These are phyloP conservation scores for Rhinoderma darwinii DNA, from an alignment of 2,113 vertebrate genomes.

Conservation along the genomic window DNA sequence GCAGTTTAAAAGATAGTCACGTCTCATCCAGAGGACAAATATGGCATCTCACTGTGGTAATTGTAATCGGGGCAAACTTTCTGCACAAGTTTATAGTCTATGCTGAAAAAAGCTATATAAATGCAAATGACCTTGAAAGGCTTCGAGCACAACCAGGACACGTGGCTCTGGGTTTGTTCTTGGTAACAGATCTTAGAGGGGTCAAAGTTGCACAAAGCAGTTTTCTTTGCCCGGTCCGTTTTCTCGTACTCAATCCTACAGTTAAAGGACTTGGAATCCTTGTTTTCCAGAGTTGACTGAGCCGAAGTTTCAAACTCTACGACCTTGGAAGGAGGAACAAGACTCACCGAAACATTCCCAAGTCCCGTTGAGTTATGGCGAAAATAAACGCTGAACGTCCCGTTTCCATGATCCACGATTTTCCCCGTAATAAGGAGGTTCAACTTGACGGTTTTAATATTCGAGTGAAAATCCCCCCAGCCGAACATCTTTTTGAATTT, in stretches of 20 bases:
- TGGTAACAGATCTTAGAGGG: conserved; percentile 95
- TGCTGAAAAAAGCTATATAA: conserved; percentile 98
- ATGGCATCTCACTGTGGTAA: conserved; percentile 97
- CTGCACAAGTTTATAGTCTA: conserved; percentile 99
- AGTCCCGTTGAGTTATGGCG: conserved; percentile 96
- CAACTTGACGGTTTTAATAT: conserved; percentile 98
- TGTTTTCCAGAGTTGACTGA: conserved; percentile 92
- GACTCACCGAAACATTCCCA: conserved; percentile 95
- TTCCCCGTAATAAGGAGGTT: conserved; percentile 99
- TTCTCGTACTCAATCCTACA: conserved; percentile 99
- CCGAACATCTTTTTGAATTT: conserved; percentile 99
- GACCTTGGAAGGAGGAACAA: conserved; percentile 97
- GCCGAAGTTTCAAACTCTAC: conserved; percentile 94
- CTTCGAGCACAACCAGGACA: conserved; percentile 98
- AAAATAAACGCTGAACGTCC: conserved; percentile 98
- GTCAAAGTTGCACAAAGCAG: conserved; percentile 90
- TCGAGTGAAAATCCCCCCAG: conserved; percentile 99
- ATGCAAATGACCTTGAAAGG: conserved; percentile 99
- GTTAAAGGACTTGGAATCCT: conserved; percentile 98
- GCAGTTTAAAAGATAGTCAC: rapidly evolving
- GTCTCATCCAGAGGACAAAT: conserved; percentile 91
- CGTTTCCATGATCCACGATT: conserved; percentile 98
- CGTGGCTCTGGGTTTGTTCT: conserved; percentile 98
- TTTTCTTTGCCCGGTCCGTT: conserved; percentile 98
- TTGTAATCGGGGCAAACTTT: conserved; percentile 99